Evolutionary conservation across 2,888 invertebrate species (phyloP), one percentile per base, ranked within the genome.

Genomic region (Napeogenes sylphis): DNA sequence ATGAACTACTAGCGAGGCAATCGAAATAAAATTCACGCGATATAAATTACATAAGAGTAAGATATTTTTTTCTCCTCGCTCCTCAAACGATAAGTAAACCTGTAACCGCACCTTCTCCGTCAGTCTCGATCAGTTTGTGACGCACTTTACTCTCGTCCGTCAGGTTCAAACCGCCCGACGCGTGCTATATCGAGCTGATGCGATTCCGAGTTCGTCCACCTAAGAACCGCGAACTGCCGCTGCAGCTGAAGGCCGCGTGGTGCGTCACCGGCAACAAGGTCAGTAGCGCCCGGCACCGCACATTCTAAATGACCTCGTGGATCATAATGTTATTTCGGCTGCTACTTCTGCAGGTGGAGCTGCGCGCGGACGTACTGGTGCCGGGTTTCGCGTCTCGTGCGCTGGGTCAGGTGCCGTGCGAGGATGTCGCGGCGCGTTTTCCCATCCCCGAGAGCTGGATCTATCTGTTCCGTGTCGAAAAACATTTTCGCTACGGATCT

Each of bases 361-460:
- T 99, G 69, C 93, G 97, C 67, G 97, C 98, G 45, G 99, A 99
- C 85, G 96, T 98, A 71, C 91, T 99, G 79, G 99, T 99, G 61
- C 99, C 99, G 1, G 99, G 98, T 46, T 99, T 98, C 85, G 97
- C 98, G 60, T 98, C 98, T 63, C 94, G 98, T 74, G 97, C 98
- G 87, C 92, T 98, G 69, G 98, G 98, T 0, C 98, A 99, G 88
- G 95, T 97, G 73, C 98, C 98, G 42, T 99, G 98, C 88, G 98
- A 99, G 89, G 99, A 99, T 88, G 99, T 99, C 42, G 95, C 96
- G 84, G 95, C 99, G 62, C 93, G 97, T 61, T 97, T 99, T 85
- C 99, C 99, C 13, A 97, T 99, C 76, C 99, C 99, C 30, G 99
- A 99, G 88, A 97, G 97, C 80, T 99, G 99, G 99, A 99, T 99